A percentile compares a stretch with the other conserved stretches of the same genome.
Conservation (phyloP, 2,888 invertebrate genomes). For the Luperina nickerlii region DNA sequence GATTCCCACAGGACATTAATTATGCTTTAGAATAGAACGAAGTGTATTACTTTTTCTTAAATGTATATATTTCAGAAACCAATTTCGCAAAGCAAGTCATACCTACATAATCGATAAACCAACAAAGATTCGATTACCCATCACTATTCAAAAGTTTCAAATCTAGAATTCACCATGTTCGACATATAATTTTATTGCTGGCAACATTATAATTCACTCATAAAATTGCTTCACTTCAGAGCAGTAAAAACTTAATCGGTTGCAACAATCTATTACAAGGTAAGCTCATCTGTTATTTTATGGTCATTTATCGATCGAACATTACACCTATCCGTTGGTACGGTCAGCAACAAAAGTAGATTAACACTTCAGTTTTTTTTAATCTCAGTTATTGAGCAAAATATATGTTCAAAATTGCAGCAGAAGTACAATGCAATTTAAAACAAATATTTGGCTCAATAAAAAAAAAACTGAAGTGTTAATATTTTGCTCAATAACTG, state of each 20-base stretch:
- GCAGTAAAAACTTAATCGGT: conserved; percentile 55
- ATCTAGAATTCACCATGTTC: conserved; percentile 12
- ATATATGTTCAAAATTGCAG: too few species aligned
- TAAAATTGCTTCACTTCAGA: conserved; percentile 21
- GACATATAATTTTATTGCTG: conserved; percentile 16
- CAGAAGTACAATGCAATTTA: too few species aligned
- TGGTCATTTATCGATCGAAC: conserved; percentile 7
- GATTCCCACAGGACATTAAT: conserved; percentile 1
- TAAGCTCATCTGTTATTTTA: conserved; percentile 37
- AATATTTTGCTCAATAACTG: too few species aligned
- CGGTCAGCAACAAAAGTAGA: too few species aligned
- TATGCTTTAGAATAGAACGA: background rate
- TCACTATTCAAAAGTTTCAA: conserved; percentile 10
- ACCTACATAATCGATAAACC: conserved; percentile 5
- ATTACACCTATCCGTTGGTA: background rate
- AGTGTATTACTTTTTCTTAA: background rate
- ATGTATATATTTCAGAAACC: background rate
- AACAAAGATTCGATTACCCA: background rate
- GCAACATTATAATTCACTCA: conserved; percentile 30
- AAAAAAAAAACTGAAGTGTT: too few species aligned
- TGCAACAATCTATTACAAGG: conserved; percentile 37
- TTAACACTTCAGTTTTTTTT: too few species aligned
- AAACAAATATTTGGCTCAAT: too few species aligned
- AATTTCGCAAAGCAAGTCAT: background rate
- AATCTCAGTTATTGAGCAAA: too few species aligned